Base-by-base conservation (phyloP, 1,140 invertebrate species). In the Magallana ariakensis region DNA sequence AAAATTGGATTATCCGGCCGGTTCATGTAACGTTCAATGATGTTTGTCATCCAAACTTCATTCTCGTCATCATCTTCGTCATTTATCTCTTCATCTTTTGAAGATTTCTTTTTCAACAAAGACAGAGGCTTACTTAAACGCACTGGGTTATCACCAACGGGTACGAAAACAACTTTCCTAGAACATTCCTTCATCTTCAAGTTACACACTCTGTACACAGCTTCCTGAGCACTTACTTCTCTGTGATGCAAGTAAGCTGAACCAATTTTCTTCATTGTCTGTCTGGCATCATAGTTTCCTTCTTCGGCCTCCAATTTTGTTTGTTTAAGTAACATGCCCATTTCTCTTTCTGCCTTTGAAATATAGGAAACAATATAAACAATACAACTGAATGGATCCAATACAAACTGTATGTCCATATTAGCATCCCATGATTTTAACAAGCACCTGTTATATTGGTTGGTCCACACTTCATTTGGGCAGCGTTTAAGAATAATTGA, bases 361-460 rank as follows among this genome's bases (percentile, higher is more conserved):
- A 89, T 89, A 56, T 89, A 89, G 66, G 57, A 80, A 1, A 89
- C 22, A 13, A 89, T 87, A 60, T 89, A 89, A n/a, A 87, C 82
- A 81, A 89, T 70, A 80, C 87, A 88, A 55, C 66, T 75, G 57
- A 55, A 88, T 66, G 87, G 85, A 85, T 88, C 87, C 11, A 82
- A 22, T n/a, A 88, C 56, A 56, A 19, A 86, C 60, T 88, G 85
- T 53, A 88, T 88, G 60, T 88, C 84, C 84, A 88, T 85, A n/a
- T 88, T 88, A 15, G 87, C 87, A 85, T 88, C 19, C 84, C 83
- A 88, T 53, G 75, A 58, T 66, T 56, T 84, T 3, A 33, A 3
- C 33, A 33, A 33, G 3, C 33, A 33, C 3, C 33, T 33, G 33
- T 33, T 33, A 33, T 33, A 33, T 3, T 33, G 33, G 3, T 33